Evolutionary conservation across 2,888 invertebrate species (phyloP).

Genomic region (Bombyx huttoni): DNA sequence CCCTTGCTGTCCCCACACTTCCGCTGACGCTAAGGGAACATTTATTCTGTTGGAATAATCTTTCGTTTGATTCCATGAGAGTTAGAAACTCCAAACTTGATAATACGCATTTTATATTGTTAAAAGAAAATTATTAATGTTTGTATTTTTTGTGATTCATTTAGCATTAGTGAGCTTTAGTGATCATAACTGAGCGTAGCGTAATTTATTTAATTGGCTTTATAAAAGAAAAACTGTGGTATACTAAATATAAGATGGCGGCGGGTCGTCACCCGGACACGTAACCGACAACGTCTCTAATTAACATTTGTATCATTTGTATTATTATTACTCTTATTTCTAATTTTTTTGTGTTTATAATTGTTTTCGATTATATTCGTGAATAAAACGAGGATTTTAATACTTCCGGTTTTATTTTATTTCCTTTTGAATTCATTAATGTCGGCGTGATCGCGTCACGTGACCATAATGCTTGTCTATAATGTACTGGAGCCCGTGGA

Average conservation of each 20-base stretch:
- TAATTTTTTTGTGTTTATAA: constrained; percentile 1
- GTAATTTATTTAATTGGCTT: background rate
- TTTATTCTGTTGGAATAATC: no score
- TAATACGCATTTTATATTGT: background rate
- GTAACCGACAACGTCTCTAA: background rate
- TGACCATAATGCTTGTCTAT: no score
- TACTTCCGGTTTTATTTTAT: background rate
- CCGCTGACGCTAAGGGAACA: no score
- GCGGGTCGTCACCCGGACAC: background rate
- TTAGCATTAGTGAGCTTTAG: background rate
- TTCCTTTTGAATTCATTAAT: background rate
- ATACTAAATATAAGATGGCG: background rate
- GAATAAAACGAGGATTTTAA: background rate
- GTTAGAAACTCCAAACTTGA: background rate
- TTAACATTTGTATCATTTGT: background rate
- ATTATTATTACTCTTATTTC: constrained; percentile 7
- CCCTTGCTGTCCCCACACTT: no score
- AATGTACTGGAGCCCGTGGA: no score
- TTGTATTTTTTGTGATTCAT: background rate
- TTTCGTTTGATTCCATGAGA: background rate
- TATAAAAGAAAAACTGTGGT: constrained; percentile 1
- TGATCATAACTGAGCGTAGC: background rate
- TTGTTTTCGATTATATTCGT: background rate
- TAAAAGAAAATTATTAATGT: background rate
- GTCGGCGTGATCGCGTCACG: no score